Evolutionary conservation across 1,140 invertebrate species (phyloP).

Genomic region (Ceratina japonica): DNA sequence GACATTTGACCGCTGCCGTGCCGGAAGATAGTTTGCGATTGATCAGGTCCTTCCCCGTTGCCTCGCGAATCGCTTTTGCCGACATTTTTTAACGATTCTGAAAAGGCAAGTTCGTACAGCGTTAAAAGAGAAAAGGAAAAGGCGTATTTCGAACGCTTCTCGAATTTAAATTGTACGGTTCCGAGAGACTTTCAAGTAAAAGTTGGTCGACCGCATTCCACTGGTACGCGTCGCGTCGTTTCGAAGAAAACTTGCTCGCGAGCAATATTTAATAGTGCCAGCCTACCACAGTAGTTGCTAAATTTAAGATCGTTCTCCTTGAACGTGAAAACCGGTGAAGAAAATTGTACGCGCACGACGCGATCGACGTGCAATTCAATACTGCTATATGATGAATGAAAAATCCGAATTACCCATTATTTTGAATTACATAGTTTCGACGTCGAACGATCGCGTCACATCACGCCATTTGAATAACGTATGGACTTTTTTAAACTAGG

Average conservation of each 20-base stretch:
- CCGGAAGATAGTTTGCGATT: constrained; percentile 88
- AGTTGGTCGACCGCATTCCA: constrained; percentile 27
- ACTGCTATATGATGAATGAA: not conserved
- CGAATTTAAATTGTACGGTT: not conserved
- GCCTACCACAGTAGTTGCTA: too few relatives aligned
- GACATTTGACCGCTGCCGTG: constrained; percentile 87
- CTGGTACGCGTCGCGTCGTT: too few relatives aligned
- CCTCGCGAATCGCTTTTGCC: constrained; percentile 98
- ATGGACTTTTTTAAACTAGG: not conserved
- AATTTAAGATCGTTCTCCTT: too few relatives aligned
- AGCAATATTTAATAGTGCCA: not conserved
- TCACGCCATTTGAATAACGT: constrained; percentile 6
- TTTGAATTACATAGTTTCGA: not conserved
- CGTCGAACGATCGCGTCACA: not conserved
- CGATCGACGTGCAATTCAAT: not conserved
- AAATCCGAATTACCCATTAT: too few relatives aligned
- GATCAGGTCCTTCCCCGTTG: constrained; percentile 95
- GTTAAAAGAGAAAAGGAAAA: not conserved
- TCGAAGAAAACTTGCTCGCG: not conserved
- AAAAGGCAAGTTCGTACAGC: not conserved
- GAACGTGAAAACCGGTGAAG: too few relatives aligned
- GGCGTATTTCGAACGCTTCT: not conserved
- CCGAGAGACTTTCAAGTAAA: not conserved
- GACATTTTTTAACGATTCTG: constrained; percentile 86
- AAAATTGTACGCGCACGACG: too few relatives aligned